These are phyloP conservation scores for Lagria hirta DNA, from an alignment of 2,888 invertebrate genomes.

Conservation along the genomic window DNA sequence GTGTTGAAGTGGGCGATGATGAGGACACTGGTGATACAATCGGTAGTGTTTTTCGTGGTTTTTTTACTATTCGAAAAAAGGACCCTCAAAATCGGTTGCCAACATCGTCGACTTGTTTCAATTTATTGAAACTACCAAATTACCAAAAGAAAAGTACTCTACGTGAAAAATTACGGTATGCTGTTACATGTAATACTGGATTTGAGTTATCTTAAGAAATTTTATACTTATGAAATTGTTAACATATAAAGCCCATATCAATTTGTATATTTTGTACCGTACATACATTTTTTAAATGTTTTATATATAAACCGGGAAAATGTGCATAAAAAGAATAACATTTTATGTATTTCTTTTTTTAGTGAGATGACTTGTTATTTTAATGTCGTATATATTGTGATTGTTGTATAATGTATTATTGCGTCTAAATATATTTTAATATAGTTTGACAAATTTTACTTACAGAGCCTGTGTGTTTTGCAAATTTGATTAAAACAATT, in stretches of 20 bases:
- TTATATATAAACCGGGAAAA: no score
- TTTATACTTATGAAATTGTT: conserved; percentile 18
- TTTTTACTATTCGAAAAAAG: conserved; percentile 94
- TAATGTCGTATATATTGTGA: no score
- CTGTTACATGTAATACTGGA: conserved; percentile 96
- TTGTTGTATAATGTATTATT: no score
- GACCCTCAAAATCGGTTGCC: conserved; percentile 93
- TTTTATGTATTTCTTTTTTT: no score
- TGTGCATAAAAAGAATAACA: no score
- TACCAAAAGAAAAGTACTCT: conserved; percentile 95
- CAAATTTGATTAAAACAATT: no score
- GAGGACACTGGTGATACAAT: conserved; percentile 88
- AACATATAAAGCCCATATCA: conserved; percentile 18
- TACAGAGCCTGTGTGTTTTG: no score
- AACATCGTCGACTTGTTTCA: conserved; percentile 99
- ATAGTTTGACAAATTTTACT: no score
- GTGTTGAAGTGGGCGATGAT: conserved; percentile 98
- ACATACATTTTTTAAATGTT: no score
- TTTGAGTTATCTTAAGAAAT: conserved; percentile 94
- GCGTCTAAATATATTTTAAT: no score
- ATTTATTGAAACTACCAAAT: conserved; percentile 95
- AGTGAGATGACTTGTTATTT: no score
- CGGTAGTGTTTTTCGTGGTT: conserved; percentile 95
- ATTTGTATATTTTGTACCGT: conserved; percentile 18
- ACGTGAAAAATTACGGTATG: conserved; percentile 94